Evolutionary conservation across 2,797 vertebrate species (phyloP).

Genomic region (Mareca strepera): DNA sequence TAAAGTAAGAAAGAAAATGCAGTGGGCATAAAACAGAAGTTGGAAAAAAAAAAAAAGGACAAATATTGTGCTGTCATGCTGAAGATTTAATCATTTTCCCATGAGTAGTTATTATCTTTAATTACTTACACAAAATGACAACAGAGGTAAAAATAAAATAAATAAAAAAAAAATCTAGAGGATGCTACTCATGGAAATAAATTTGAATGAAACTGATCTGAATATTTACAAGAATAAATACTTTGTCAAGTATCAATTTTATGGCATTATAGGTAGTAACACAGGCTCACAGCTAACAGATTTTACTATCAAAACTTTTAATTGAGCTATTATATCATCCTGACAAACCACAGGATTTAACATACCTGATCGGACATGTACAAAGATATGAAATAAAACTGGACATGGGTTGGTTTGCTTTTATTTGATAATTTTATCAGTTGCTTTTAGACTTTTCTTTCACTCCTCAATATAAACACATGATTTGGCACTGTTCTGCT

Average conservation of each 20-base stretch:
- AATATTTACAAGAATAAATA: conserved; percentile 15
- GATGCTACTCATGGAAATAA: background rate
- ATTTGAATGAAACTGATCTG: background rate
- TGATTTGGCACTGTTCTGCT: background rate
- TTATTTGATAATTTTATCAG: background rate
- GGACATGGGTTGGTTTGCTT: background rate
- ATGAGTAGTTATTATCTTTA: background rate
- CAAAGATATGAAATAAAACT: background rate
- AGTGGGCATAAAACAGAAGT: background rate
- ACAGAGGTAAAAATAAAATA: background rate
- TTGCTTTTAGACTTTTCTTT: background rate
- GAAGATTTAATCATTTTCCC: background rate
- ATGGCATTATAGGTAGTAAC: background rate
- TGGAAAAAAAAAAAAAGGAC: background rate
- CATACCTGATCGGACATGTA: background rate
- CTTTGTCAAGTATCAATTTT: background rate
- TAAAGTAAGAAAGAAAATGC: background rate
- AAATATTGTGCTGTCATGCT: background rate
- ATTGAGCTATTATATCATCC: conserved; percentile 6
- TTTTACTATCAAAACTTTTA: background rate
- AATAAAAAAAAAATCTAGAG: background rate
- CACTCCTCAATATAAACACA: background rate
- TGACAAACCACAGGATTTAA: background rate
- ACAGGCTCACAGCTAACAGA: background rate
- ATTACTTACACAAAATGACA: background rate